phyloP scores from a whole-genome alignment of 2,888 invertebrate species.

The Leucophenga maculata region DNA sequence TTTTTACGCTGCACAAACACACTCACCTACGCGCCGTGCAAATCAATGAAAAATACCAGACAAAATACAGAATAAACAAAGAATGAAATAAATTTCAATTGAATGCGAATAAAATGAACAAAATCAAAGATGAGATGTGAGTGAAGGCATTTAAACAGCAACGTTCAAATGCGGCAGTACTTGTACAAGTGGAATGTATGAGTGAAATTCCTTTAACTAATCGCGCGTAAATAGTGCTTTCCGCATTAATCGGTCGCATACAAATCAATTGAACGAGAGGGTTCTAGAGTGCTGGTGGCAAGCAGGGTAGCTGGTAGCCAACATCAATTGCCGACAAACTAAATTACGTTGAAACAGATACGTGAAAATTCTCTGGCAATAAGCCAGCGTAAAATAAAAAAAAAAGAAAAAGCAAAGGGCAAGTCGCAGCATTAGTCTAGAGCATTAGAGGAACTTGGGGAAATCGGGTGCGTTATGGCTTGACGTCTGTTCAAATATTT shows the following conservation, averaged over 20 bases:
- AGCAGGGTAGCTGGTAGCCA: no score
- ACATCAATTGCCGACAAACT: no score
- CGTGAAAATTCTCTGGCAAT: not conserved
- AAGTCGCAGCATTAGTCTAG: not conserved
- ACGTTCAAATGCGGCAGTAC: not conserved
- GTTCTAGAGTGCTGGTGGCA: no score
- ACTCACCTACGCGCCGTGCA: not conserved
- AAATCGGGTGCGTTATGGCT: not conserved
- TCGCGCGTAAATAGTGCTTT: slow-evolving; percentile 14
- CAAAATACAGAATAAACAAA: not conserved
- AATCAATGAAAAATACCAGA: not conserved
- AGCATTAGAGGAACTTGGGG: not conserved
- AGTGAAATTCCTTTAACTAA: slow-evolving; percentile 8
- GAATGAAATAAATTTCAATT: not conserved
- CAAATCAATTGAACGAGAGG: no score
- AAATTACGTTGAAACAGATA: not conserved
- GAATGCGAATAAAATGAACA: not conserved
- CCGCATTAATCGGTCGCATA: not conserved
- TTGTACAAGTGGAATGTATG: not conserved
- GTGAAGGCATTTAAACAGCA: not conserved
- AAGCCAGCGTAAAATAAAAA: not conserved
- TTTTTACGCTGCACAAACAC: not conserved
- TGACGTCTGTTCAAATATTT: slow-evolving; percentile 59
- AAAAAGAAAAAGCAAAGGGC: not conserved
- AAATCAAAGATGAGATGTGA: not conserved